These are phyloP conservation scores for Homarus gammarus DNA, from an alignment of 2,888 invertebrate genomes.

Conservation along the genomic window DNA sequence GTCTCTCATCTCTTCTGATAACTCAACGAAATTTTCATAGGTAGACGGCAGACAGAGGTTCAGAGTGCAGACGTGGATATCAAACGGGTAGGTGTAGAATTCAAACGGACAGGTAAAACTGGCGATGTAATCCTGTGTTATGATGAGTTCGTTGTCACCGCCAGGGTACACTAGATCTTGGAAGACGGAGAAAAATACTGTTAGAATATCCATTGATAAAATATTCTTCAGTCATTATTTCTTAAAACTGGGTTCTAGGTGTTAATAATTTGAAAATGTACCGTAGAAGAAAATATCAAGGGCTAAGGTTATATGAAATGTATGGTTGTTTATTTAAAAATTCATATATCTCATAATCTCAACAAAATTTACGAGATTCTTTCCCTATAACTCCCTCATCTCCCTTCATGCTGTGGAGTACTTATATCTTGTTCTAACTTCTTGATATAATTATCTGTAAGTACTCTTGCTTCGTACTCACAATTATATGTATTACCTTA, in stretches of 20 bases:
- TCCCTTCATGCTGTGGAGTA: background rate
- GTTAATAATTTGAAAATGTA: no score
- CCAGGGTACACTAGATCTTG: constrained; percentile 34
- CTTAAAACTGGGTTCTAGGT: no score
- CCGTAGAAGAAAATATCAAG: constrained; percentile 1
- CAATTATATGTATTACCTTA: background rate
- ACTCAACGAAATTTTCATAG: constrained; percentile 14
- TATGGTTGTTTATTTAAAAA: no score
- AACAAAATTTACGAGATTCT: no score
- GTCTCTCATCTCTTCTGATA: background rate
- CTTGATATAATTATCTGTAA: background rate
- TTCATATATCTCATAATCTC: no score
- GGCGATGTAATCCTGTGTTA: constrained; percentile 13
- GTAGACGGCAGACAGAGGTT: constrained; percentile 9
- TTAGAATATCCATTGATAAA: background rate
- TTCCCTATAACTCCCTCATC: no score
- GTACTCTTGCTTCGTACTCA: background rate
- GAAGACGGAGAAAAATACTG: background rate
- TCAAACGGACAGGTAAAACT: constrained; percentile 15
- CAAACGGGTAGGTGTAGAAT: constrained; percentile 14
- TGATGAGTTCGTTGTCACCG: constrained; percentile 1
- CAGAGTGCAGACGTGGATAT: constrained; percentile 23
- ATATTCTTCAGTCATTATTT: background rate
- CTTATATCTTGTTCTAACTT: background rate
- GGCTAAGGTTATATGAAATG: background rate